These are phyloP conservation scores for Rhopalosiphum padi DNA, from an alignment of 1,140 invertebrate species.

Conservation along the genomic window DNA sequence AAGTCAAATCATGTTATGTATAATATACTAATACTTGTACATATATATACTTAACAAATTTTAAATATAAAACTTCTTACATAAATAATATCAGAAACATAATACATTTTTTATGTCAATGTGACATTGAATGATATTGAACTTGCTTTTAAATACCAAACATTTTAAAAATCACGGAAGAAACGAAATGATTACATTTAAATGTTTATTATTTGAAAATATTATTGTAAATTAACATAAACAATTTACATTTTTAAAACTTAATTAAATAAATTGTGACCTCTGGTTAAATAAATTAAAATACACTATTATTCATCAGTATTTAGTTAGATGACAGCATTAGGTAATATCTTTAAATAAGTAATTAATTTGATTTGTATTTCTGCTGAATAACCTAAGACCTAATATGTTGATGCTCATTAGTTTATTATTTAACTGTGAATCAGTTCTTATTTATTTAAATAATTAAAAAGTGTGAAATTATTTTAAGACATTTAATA, in stretches of 20 bases:
- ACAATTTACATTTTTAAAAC: background rate
- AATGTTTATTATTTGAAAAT: background rate
- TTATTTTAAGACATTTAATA: background rate
- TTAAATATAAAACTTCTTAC: conserved; percentile 27
- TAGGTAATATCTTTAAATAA: background rate
- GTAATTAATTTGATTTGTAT: background rate
- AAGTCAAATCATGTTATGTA: background rate
- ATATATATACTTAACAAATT: background rate
- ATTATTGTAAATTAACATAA: background rate
- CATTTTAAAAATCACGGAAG: background rate
- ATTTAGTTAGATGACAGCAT: background rate
- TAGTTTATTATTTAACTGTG: background rate
- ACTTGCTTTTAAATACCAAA: background rate
- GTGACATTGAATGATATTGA: conserved; percentile 19
- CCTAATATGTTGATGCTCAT: background rate
- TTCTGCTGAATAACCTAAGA: background rate
- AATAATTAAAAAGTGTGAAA: background rate
- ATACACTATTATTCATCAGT: background rate
- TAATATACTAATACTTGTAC: conserved; percentile 13
- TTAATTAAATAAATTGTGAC: background rate
- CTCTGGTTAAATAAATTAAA: background rate
- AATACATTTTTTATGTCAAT: background rate
- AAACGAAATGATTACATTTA: background rate
- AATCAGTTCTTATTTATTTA: background rate
- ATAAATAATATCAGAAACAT: background rate